Conservation (phyloP, 2,113 vertebrate species). For the Jaculus jaculus region DNA sequence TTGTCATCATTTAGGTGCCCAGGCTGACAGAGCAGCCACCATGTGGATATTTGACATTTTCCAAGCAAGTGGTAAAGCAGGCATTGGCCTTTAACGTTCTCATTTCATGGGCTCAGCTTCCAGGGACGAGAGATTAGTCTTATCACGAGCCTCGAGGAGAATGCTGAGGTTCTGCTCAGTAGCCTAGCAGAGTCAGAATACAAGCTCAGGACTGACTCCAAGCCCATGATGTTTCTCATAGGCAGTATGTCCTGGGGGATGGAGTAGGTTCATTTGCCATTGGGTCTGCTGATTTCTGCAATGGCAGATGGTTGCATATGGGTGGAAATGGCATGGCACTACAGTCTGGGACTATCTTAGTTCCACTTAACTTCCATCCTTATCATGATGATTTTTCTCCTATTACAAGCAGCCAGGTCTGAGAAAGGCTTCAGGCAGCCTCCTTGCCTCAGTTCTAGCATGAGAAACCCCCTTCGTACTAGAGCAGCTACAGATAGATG, state of each 20-base stretch:
- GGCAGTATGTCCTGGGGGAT: background rate
- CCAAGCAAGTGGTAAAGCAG: background rate
- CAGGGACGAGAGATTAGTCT: background rate
- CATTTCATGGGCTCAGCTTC: background rate
- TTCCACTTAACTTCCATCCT: background rate
- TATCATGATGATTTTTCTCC: background rate
- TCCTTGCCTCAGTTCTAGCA: background rate
- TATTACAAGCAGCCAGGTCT: background rate
- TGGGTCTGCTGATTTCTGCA: background rate
- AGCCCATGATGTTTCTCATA: background rate
- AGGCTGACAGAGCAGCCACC: background rate
- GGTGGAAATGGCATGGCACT: background rate
- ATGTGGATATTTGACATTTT: background rate
- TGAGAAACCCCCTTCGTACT: background rate
- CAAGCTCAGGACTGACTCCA: background rate
- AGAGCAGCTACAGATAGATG: background rate
- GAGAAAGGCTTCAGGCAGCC: background rate
- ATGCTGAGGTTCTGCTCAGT: background rate
- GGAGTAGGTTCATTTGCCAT: background rate
- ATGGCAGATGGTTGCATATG: background rate
- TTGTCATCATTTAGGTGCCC: no score
- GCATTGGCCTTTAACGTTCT: background rate
- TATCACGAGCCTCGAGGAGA: no score
- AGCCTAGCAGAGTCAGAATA: background rate
- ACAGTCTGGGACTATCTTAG: background rate